Evolutionary conservation across 1,140 invertebrate species (phyloP), one percentile per base, ranked within the genome.

Genomic region (Chrysoperla carnea): DNA sequence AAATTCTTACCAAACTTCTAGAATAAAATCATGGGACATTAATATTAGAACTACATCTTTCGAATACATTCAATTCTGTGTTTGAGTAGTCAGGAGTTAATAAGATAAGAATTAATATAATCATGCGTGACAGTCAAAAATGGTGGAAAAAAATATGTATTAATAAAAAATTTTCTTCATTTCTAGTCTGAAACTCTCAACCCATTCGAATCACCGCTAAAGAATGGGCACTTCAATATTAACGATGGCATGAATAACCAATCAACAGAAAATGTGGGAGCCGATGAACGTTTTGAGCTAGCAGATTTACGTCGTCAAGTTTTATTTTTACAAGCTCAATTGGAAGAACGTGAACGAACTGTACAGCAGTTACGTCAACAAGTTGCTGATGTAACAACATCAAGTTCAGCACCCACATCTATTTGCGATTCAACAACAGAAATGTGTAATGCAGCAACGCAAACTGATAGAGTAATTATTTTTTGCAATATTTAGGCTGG

Each of bases 111-210:
- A 23, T n/a, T 23, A 23, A 23, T 23, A 23, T 3, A 23, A 23
- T 23, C 5, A 3, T 23, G 5, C 5, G 17, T 3, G 17, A 5
- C 17, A 23, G 2, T 23, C 17, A 23, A 2, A 23, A 23, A 3
- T 23, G 5, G 2, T 5, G n/a, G n/a, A n/a, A n/a, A n/a, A n/a
- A n/a, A n/a, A n/a, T n/a, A n/a, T n/a, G n/a, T n/a, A 23, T 23
- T 23, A 23, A 23, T 23, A 2, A 23, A 23, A 23, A 23, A 23
- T 3, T 3, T 23, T 40, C 40, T 29, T 39, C 9, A 36, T 48
- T 63, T 63, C 9, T 62, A 80, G 77, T 74, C 78, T 54, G 82
- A 85, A 71, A 81, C 82, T 74, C 76, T 83, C 69, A 84, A 84
- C 75, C 81, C 83, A 70, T 85, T 85, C 69, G 78, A 82, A 56